phyloP scores from a whole-genome alignment of 2,797 vertebrate genomes.

The Ceryle rudis region DNA sequence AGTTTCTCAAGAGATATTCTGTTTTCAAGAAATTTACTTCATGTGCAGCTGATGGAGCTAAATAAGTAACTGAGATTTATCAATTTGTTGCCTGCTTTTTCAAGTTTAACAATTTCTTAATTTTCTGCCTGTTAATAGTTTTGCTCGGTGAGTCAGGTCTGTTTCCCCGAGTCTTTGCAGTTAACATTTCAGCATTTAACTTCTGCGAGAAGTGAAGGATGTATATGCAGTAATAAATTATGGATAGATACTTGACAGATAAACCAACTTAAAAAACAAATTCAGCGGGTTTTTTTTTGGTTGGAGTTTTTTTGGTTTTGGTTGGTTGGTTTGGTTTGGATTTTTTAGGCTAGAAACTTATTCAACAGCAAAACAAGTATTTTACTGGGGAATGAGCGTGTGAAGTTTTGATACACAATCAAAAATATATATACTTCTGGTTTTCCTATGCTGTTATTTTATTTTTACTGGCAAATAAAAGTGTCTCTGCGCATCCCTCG shows the following conservation, averaged over 20 bases:
- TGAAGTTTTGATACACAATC: not conserved
- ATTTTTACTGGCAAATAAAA: slow-evolving; percentile 36
- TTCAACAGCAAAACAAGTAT: not conserved
- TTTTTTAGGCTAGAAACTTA: not conserved
- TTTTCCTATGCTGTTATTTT: not conserved
- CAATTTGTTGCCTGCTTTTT: not conserved
- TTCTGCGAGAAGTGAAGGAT: slow-evolving; percentile 5
- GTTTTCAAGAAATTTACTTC: not conserved
- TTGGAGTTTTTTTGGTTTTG: too few relatives aligned
- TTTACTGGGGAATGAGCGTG: not conserved
- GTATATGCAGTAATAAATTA: not conserved
- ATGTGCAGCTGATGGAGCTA: not conserved
- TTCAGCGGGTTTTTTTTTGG: too few relatives aligned
- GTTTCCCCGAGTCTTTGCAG: not conserved
- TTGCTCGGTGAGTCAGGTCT: not conserved
- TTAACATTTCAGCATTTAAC: slow-evolving; percentile 18
- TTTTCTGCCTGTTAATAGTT: not conserved
- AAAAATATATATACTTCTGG: not conserved
- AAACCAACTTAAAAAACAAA: slow-evolving; percentile 21
- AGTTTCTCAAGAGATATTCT: not conserved
- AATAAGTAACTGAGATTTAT: not conserved
- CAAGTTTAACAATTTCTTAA: not conserved
- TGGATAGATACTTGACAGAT: not conserved
- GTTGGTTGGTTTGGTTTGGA: not conserved
- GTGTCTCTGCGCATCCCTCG: slow-evolving; percentile 2